Percentiles rank a stretch among this genome's conserved stretches.
Evolutionary conservation across 2,113 vertebrate species (phyloP).

Genomic region (Spea bombifrons): DNA sequence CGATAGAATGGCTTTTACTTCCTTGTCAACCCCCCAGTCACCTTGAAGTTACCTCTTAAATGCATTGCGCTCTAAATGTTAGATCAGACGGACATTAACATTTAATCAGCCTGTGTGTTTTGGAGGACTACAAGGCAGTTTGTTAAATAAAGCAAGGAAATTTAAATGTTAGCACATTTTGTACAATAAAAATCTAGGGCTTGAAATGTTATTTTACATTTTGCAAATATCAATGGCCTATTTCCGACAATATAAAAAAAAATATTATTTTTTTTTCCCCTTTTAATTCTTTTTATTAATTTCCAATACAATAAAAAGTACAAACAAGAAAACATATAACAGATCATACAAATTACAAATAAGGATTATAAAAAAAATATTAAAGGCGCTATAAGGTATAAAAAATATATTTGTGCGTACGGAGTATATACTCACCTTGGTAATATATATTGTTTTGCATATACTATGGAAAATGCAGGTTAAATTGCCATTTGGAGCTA

Average conservation of each 20-base stretch:
- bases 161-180: background rate
- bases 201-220: background rate
- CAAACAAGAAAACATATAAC: background rate
- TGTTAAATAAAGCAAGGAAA: slow-evolving; percentile 25
- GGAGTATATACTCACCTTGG: no score
- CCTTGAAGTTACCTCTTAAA: slow-evolving; percentile 25
- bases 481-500: no score
- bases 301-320: background rate
- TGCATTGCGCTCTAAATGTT: slow-evolving; percentile 23
- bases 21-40: slow-evolving; percentile 29
- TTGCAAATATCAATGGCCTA: background rate
- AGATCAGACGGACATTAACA: slow-evolving; percentile 32
- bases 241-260: background rate
- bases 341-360: background rate
- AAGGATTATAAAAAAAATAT: background rate
- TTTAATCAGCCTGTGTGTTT: slow-evolving; percentile 30
- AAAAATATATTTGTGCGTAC: no score
- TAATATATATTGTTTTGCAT: no score
- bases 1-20: slow-evolving; percentile 14
- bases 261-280: background rate
- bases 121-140: slow-evolving; percentile 10
- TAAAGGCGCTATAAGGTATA: no score
- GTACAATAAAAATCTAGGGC: background rate
- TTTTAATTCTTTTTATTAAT: background rate
- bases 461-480: no score